Base-by-base conservation (phyloP, 2,888 invertebrate species). In the Steinernema hermaphroditum region DNA sequence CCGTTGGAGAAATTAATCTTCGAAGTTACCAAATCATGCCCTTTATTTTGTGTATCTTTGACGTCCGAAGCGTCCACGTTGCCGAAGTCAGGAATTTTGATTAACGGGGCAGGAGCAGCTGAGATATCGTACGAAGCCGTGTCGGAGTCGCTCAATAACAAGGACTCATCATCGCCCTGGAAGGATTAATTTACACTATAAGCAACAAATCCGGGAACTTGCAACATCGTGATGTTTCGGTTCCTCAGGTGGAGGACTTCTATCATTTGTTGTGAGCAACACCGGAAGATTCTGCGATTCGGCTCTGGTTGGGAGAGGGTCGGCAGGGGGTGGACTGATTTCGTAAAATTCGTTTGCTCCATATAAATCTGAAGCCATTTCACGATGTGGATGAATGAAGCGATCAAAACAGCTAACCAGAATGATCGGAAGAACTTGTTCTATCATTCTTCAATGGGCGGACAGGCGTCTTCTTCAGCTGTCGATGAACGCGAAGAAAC, bases 191-290 rank as follows among this genome's bases (percentile, higher is more conserved):
- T 16, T 6, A 19, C 22, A 46, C 6, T 9, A 46, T 16, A 16
- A 12, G 46, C 32, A 27, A 29, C 29, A n/a, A n/a, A n/a, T n/a
- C n/a, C n/a, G 34, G 8, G 27, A 54, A 54, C 14, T 54, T 32
- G 32, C 62, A 16, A 32, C 16, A 32, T 62, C 62, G 32, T 14
- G 62, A 62, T 24, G 62, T 62, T 62, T 29, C 9, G 62, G 62
- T 32, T 62, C 62, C 32, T 62, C 62, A 29, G 62, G 62, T 29
- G 62, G 62, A 34, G 62, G 62, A 34, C 62, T 62, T 29, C 62
- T 22, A 19, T 62, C 62, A 29, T n/a, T 62, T 9, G 32, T 16
- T 2, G 27, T 9, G 1, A 62, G 12, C 27, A 62, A 16, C 9
- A 32, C 32, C 4, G 14, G 1, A 14, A 27, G 14, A 1, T 32